phyloP scores from a whole-genome alignment of 2,888 invertebrate genomes.

The Parelbella ahira region DNA sequence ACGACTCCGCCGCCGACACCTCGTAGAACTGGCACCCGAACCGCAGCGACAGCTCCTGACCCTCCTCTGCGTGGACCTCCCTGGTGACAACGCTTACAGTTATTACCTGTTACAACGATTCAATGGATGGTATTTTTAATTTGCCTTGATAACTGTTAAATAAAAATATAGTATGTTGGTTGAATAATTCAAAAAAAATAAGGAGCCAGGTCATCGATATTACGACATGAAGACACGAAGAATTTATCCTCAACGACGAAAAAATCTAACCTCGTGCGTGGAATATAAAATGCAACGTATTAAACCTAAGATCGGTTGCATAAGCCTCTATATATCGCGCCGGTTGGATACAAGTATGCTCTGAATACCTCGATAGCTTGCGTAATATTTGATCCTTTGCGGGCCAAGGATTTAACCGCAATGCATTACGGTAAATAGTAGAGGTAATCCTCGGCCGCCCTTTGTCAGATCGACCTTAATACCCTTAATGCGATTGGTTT shows the following conservation, averaged over 20 bases:
- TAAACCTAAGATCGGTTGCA: slow-evolving; percentile 16
- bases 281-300: slow-evolving; percentile 17
- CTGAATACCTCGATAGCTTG: slow-evolving; percentile 26
- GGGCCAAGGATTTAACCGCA: slow-evolving; percentile 26
- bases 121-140: too few species aligned
- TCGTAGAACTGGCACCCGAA: slow-evolving; percentile 92
- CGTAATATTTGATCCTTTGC: slow-evolving; percentile 26
- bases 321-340: slow-evolving; percentile 70
- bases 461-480: slow-evolving; percentile 22
- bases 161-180: too few species aligned
- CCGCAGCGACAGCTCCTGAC: slow-evolving; percentile 87
- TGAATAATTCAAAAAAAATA: too few species aligned
- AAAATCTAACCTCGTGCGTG: slow-evolving; percentile 14
- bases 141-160: too few species aligned
- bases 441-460: slow-evolving; percentile 24
- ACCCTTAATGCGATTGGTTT: slow-evolving; percentile 16
- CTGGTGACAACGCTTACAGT: slow-evolving; percentile 67
- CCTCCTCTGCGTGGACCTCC: slow-evolving; percentile 89
- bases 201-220: too few species aligned
- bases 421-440: slow-evolving; percentile 24
- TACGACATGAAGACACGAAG: too few species aligned
- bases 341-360: slow-evolving; percentile 77
- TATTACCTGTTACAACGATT: too few species aligned
- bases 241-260: not conserved
- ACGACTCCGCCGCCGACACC: slow-evolving; percentile 91